A percentile compares a stretch with the other conserved stretches of the same genome.
Conservation (phyloP, 2,797 vertebrate genomes). For the Arctocebus calabarensis region DNA sequence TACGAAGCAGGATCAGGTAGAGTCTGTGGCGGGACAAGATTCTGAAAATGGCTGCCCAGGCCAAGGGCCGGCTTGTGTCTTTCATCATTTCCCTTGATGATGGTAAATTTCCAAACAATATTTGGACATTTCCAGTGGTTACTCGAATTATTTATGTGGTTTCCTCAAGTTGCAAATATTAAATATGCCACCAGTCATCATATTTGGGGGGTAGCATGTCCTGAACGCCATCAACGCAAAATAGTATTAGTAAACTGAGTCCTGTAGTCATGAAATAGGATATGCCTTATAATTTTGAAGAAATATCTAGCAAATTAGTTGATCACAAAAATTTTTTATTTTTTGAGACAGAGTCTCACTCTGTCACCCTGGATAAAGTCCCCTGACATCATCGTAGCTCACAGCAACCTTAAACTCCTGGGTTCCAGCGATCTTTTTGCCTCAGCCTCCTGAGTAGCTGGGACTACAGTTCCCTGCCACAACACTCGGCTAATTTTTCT, state of each 20-base stretch:
- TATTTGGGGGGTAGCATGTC: background rate
- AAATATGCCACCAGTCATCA: background rate
- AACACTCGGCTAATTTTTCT: no score
- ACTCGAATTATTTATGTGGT: background rate
- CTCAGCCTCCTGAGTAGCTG: no score
- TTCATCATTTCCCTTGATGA: background rate
- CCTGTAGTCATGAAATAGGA: background rate
- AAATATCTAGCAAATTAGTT: background rate
- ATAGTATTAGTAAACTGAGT: background rate
- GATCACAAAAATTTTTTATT: background rate
- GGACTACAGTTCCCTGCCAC: no score
- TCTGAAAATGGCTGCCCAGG: background rate
- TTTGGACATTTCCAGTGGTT: constrained; percentile 42
- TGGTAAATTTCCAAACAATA: background rate
- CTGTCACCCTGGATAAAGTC: no score
- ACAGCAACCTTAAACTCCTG: no score
- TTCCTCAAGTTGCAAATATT: background rate
- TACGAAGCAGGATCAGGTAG: background rate
- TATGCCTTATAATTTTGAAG: background rate
- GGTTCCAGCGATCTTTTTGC: no score
- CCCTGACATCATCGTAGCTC: no score
- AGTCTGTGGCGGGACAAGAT: background rate
- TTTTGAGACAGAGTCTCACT: no score
- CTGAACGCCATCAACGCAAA: background rate
- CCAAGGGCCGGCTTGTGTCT: background rate